Evolutionary conservation across 2,797 vertebrate species (phyloP).

Genomic region (Hemibagrus guttatus): DNA sequence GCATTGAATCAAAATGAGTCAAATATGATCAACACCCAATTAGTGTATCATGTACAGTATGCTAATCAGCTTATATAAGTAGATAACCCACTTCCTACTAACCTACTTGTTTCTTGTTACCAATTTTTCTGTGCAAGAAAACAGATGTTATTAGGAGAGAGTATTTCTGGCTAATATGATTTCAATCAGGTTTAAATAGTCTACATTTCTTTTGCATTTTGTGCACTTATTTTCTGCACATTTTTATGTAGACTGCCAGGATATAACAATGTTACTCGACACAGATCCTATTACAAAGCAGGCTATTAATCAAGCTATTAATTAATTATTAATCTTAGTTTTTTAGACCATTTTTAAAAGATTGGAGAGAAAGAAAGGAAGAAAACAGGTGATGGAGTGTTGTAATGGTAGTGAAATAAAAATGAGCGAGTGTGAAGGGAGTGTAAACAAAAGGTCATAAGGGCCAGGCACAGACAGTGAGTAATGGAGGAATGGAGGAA

Average conservation of each 20-base stretch:
- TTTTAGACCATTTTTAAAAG: background rate
- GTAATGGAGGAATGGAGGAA: conserved; percentile 2
- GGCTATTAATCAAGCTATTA: too few relatives aligned
- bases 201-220: background rate
- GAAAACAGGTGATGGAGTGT: background rate
- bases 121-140: background rate
- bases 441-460: conserved; percentile 25
- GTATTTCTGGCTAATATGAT: background rate
- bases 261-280: background rate
- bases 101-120: background rate
- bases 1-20: background rate
- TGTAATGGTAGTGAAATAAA: conserved; percentile 7
- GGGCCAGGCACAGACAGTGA: conserved; percentile 24
- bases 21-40: background rate
- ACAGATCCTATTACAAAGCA: background rate
- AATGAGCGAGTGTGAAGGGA: background rate
- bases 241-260: background rate
- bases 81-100: background rate
- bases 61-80: background rate
- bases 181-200: background rate
- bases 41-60: background rate
- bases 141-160: background rate
- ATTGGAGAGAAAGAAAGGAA: background rate
- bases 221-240: background rate
- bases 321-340: background rate